Evolutionary conservation across 1,140 invertebrate genomes (phyloP).

Genomic region (Dreissena polymorpha): DNA sequence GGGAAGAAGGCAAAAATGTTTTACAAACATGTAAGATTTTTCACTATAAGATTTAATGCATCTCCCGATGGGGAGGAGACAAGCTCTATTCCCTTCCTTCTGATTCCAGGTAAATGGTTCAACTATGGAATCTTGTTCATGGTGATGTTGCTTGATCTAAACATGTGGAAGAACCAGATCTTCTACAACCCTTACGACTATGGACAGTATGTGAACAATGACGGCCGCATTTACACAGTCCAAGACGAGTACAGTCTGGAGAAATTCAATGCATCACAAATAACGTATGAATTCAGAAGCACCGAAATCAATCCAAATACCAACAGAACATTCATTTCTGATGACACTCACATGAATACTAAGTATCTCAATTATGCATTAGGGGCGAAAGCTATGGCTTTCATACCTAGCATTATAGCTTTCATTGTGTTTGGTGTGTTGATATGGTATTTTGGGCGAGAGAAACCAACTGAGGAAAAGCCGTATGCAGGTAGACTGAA

Average conservation of each 20-base stretch:
- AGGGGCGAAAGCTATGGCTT: slow-evolving; percentile 80
- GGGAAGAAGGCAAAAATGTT: no score
- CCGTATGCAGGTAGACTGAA: slow-evolving; percentile 75
- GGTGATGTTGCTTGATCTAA: slow-evolving; percentile 83
- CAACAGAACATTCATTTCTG: slow-evolving; percentile 74
- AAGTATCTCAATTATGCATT: slow-evolving; percentile 80
- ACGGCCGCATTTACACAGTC: slow-evolving; percentile 80
- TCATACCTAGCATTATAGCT: slow-evolving; percentile 78
- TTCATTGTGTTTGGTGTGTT: slow-evolving; percentile 80
- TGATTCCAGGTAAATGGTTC: slow-evolving; percentile 83
- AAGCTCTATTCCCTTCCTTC: no score
- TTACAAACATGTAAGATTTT: no score
- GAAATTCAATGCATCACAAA: slow-evolving; percentile 75
- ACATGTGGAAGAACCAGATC: slow-evolving; percentile 85
- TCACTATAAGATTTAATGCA: no score
- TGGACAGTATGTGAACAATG: slow-evolving; percentile 81
- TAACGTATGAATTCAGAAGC: slow-evolving; percentile 79
- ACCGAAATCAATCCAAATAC: slow-evolving; percentile 78
- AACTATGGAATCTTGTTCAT: slow-evolving; percentile 83
- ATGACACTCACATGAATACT: slow-evolving; percentile 81
- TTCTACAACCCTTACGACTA: slow-evolving; percentile 82
- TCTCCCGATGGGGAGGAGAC: no score
- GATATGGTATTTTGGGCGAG: slow-evolving; percentile 81
- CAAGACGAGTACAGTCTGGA: slow-evolving; percentile 76
- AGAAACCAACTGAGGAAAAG: slow-evolving; percentile 76